Conservation (phyloP, 2,113 vertebrate species). For the Mola mola region DNA sequence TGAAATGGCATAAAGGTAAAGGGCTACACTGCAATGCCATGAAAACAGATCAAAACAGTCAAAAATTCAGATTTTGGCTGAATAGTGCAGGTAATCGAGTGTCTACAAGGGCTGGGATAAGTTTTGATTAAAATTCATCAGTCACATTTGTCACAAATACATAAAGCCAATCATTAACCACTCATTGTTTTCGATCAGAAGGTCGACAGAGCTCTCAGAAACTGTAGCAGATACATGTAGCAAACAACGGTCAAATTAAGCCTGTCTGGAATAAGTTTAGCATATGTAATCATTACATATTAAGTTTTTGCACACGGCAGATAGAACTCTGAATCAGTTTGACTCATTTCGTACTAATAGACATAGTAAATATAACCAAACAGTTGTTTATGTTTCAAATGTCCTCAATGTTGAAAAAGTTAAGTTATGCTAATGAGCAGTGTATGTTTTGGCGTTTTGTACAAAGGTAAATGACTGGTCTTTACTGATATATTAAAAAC, state of each 20-base stretch:
- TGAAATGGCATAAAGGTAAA: constrained; percentile 53
- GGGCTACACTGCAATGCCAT: constrained; percentile 49
- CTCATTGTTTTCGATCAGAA: neutral
- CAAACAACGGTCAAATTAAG: too few relatives aligned
- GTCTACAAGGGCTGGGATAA: constrained; percentile 38
- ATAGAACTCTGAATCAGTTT: too few relatives aligned
- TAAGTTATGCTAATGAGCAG: neutral
- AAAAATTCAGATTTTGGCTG: constrained; percentile 7
- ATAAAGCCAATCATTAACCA: neutral
- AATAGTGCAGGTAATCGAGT: constrained; percentile 24
- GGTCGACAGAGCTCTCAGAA: constrained; percentile 7
- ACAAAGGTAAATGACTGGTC: too few relatives aligned
- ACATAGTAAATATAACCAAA: too few relatives aligned
- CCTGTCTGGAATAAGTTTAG: too few relatives aligned
- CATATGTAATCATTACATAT: too few relatives aligned
- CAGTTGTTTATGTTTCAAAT: too few relatives aligned
- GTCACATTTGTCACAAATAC: constrained; percentile 7
- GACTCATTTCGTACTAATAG: too few relatives aligned
- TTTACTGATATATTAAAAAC: too few relatives aligned
- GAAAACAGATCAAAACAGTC: constrained; percentile 8
- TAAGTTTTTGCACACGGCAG: too few relatives aligned
- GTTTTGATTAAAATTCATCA: constrained; percentile 22
- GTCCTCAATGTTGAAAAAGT: neutral
- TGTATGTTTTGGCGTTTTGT: too few relatives aligned
- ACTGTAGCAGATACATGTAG: constrained; percentile 78